A percentile compares a stretch with the other conserved stretches of the same genome.
Conservation (phyloP, 2,113 vertebrate species). For the Otus sunia region DNA sequence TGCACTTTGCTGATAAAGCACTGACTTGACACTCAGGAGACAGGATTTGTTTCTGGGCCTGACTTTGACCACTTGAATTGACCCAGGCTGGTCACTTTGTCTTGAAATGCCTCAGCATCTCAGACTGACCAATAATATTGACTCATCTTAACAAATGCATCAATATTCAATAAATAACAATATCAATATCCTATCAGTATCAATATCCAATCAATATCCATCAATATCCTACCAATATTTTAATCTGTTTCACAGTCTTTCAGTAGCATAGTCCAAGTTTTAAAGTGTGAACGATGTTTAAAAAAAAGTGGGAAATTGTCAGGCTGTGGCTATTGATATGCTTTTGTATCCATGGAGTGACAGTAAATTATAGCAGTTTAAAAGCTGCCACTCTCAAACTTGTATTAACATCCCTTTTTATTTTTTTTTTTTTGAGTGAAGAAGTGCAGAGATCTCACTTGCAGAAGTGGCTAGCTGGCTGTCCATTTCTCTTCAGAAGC, state of each 20-base stretch:
- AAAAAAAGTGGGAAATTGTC: not conserved
- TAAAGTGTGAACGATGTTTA: not conserved
- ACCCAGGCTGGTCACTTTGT: not conserved
- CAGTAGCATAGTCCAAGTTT: not conserved
- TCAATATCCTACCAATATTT: not conserved
- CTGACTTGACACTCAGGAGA: not conserved
- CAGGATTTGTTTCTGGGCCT: not conserved
- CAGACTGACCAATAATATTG: not conserved
- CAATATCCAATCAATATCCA: not conserved
- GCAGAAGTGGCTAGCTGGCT: not conserved
- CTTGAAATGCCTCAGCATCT: not conserved
- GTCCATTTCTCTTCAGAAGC: not conserved
- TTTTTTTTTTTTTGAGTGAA: not conserved
- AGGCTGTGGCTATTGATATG: not conserved
- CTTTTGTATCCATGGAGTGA: not conserved
- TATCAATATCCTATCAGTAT: not conserved
- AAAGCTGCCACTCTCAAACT: not conserved
- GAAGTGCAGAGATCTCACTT: not conserved
- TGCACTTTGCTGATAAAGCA: not conserved
- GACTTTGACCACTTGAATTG: not conserved
- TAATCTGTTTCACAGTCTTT: not conserved
- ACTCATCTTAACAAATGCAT: not conserved
- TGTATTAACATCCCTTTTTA: not conserved
- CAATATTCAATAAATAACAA: not conserved
- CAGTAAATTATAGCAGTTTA: not conserved